Base-by-base conservation (phyloP, 2,888 invertebrate genomes). In the Limnephilus rhombicus region DNA sequence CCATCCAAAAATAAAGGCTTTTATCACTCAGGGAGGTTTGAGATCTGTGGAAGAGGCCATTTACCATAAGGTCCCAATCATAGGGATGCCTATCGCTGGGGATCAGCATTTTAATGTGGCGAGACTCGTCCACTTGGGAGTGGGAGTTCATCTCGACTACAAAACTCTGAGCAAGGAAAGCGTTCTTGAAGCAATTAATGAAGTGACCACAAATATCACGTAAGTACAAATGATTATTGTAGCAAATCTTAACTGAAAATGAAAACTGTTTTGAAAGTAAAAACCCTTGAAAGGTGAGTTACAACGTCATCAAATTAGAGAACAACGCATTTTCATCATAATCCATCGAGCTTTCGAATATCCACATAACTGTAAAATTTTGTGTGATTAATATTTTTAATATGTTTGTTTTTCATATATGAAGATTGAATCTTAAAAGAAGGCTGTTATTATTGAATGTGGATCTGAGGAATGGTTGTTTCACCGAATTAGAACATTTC, bases 11-110 rank as follows among this genome's bases (percentile, higher is more conserved):
- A 49, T 94, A 9, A 93, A 91, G 89, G 91, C 89, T 0, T 93
- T 94, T 68, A 92, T 94, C n/a, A 93, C 92, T 31, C 94, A 94
- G 88, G 93, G 92, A 41, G 94, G 94, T 11, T 92, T 92, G 68
- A 93, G 93, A 90, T 94, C 94, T 9, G 83, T 94, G 92, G 94
- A 94, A 88, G 94, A 94, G 82, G 93, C 92, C 24, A 91, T 94
- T 31, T 82, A 93, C 85, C 29, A 91, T 80, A 86, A 82, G 31
- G 93, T 93, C 1, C 94, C 94, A 18, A 31, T 94, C 90, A 92
- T 94, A 18, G 94, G 90, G 15, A 93, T 94, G 7, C 94, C 94
- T 1, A 92, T 94, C 80, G 15, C 91, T 2, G 92, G 45, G 9
- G 94, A 94, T 68, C 94, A 94, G 41, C 18, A 83, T n/a, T 80